Conservation (phyloP, 1,140 invertebrate genomes). For the Apis cerana region DNA sequence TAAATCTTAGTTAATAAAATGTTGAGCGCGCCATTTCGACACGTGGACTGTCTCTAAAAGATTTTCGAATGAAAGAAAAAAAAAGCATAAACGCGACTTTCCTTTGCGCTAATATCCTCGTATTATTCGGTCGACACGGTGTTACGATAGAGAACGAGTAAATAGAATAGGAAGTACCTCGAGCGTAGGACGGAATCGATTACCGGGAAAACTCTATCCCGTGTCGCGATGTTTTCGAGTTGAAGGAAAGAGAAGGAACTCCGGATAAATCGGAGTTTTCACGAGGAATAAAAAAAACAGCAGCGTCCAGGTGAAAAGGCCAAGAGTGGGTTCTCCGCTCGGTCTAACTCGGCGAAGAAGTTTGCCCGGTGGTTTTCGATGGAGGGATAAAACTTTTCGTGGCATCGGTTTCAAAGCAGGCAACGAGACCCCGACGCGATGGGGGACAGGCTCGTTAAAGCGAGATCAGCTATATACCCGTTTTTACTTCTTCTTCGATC, state of each 20-base stretch:
- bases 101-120: no score
- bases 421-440: conserved; percentile 27
- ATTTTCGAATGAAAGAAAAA: no score
- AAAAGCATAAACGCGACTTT: no score
- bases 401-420: conserved; percentile 48
- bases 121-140: no score
- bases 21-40: no score
- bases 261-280: conserved; percentile 39
- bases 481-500: not conserved
- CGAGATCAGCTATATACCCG: conserved; percentile 39
- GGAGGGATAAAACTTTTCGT: conserved; percentile 52
- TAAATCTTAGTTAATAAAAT: no score
- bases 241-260: conserved; percentile 9
- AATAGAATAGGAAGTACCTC: no score
- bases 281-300: not conserved
- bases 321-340: conserved; percentile 11
- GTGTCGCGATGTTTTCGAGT: not conserved
- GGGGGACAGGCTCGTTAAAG: conserved; percentile 56
- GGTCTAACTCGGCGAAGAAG: conserved; percentile 24
- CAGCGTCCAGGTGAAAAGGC: not conserved
- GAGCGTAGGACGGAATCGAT: no score
- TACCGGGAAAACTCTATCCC: no score
- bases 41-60: no score
- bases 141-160: no score
- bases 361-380: conserved; percentile 47